Conservation (phyloP, 2,797 vertebrate species). For the Adelosebastes latens region DNA sequence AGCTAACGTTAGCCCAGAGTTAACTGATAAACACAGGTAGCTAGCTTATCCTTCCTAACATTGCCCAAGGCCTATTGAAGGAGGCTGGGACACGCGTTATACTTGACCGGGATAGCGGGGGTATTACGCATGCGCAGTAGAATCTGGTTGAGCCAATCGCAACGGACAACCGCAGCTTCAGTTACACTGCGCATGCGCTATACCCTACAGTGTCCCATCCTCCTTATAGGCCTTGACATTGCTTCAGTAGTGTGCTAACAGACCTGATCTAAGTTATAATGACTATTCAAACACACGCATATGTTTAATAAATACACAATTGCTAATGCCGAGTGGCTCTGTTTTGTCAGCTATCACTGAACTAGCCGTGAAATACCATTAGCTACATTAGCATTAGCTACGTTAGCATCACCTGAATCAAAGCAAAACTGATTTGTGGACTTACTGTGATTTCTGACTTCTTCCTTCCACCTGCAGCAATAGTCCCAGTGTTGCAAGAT, state of each 20-base stretch:
- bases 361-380: background rate
- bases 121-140: no score
- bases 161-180: no score
- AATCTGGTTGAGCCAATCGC: no score
- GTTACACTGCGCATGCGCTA: no score
- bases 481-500: background rate
- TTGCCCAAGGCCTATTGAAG: no score
- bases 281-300: background rate
- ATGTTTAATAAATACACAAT: background rate
- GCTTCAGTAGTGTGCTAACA: background rate
- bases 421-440: background rate
- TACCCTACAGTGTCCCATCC: no score
- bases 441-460: slow-evolving; percentile 35
- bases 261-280: background rate
- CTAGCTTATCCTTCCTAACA: background rate
- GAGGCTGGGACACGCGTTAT: no score
- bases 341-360: background rate
- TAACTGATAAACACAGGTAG: background rate
- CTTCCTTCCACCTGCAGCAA: background rate
- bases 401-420: background rate
- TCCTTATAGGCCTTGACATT: no score
- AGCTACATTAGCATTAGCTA: background rate
- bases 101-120: accelerated
- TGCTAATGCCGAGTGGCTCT: background rate
- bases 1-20: background rate